Evolutionary conservation across 1,140 invertebrate species (phyloP), one percentile per base, ranked within the genome.

Genomic region (Papilio glaucus): DNA sequence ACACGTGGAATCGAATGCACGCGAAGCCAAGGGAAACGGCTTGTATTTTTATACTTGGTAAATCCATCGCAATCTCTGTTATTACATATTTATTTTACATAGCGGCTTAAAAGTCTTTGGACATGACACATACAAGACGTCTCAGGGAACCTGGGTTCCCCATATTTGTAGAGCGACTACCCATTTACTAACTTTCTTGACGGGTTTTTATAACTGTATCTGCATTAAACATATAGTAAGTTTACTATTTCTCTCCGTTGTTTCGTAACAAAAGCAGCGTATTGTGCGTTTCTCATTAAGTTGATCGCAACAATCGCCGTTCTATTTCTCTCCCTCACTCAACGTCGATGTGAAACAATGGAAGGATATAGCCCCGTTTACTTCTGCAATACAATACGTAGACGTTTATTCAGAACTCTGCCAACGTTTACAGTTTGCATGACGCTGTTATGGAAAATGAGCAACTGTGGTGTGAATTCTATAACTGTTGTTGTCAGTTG

Each of bases 281-380:
- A 61, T 37, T 61, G 29, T 63, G 61, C n/a, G 15, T 63, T 63
- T 63, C 33, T 63, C 33, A 63, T 63, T 37, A 63, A 21, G 61
- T 21, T 13, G 61, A 63, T 63, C 29, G 13, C n/a, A 63, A 63
- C 61, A 63, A 63, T 63, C 29, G 15, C 4, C 29, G 60, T n/a
- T 18, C 61, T 21, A 63, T 38, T 63, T 63, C 61, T 62, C 53
- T 63, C 61, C 37, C 53, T 61, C 60, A 21, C 33, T 21, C 29
- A 37, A 63, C 61, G 61, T 37, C 37, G 33, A 63, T 18, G 33
- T 18, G n/a, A 63, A 39, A 38, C 61, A 63, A 63, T 63, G 33
- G 13, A 39, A 63, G 61, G 61, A 63, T 33, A 39, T 15, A 15
- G 61, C 39, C 33, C 61, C 61, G 61, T 63, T 63, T 63, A 21